A percentile compares a stretch with the other conserved stretches of the same genome.
These are phyloP conservation scores for Anneissia japonica DNA, from an alignment of 35 echinoderm and acorn worm species.

Conservation along the genomic window DNA sequence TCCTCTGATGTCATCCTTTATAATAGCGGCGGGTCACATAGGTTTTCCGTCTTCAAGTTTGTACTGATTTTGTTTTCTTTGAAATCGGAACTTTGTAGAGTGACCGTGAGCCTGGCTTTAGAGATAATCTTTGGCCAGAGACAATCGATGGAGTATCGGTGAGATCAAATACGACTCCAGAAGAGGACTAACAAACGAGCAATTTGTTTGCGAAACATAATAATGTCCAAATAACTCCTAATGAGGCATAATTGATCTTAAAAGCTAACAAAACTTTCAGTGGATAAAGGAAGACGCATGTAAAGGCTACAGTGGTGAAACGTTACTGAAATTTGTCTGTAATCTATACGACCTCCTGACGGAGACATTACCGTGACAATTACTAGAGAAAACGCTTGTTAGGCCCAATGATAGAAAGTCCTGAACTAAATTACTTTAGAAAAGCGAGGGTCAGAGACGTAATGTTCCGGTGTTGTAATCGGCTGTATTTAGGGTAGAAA, in stretches of 20 bases:
- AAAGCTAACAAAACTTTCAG: background rate
- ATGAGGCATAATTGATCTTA: background rate
- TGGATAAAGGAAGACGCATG: background rate
- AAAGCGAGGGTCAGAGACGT: too few relatives aligned
- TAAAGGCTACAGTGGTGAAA: background rate
- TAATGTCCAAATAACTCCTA: background rate
- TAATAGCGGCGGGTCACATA: too few relatives aligned
- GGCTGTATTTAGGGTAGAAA: too few relatives aligned
- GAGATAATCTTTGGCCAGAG: background rate
- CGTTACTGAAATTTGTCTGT: background rate
- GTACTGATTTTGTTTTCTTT: background rate
- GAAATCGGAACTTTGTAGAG: background rate
- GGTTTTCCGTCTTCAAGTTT: too few relatives aligned
- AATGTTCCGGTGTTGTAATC: too few relatives aligned
- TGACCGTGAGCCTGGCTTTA: background rate
- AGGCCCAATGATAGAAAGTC: background rate
- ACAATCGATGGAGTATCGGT: background rate
- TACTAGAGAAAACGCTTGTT: background rate
- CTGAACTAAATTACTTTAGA: background rate
- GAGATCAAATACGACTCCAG: background rate
- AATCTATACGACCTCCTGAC: background rate
- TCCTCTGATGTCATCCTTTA: too few relatives aligned
- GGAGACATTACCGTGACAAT: background rate
- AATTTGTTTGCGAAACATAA: background rate
- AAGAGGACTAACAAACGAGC: background rate